Percentiles rank a stretch among this genome's conserved stretches.
Conservation (phyloP, 2,113 vertebrate species). For the Phainopepla nitens region DNA sequence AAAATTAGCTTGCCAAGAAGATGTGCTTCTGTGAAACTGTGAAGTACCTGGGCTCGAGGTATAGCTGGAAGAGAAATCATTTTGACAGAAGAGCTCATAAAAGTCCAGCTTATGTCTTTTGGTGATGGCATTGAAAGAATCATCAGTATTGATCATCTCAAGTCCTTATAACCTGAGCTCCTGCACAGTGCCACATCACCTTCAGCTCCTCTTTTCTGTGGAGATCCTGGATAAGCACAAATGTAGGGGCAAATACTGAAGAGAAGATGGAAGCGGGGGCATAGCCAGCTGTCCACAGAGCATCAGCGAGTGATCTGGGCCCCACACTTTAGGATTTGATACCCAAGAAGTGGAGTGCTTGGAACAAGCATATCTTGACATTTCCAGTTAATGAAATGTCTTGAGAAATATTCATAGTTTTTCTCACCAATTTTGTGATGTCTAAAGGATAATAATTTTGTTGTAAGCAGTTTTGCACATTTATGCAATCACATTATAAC, state of each 20-base stretch:
- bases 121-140: background rate
- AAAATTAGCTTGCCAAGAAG: conserved; percentile 9
- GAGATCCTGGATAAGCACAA: background rate
- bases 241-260: background rate
- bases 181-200: background rate
- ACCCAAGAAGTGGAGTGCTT: background rate
- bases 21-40: background rate
- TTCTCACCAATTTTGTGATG: background rate
- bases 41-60: background rate
- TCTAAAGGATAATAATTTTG: background rate
- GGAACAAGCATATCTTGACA: background rate
- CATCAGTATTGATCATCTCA: background rate
- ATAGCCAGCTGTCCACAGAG: background rate
- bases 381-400: background rate
- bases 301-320: background rate
- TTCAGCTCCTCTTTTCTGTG: background rate
- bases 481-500: background rate
- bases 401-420: background rate
- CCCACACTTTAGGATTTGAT: background rate
- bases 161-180: background rate
- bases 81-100: background rate
- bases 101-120: background rate
- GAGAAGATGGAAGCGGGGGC: background rate
- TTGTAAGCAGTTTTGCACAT: background rate
- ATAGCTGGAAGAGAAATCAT: background rate